Evolutionary conservation across 2,888 invertebrate species (phyloP).

Genomic region (Mimas tiliae): DNA sequence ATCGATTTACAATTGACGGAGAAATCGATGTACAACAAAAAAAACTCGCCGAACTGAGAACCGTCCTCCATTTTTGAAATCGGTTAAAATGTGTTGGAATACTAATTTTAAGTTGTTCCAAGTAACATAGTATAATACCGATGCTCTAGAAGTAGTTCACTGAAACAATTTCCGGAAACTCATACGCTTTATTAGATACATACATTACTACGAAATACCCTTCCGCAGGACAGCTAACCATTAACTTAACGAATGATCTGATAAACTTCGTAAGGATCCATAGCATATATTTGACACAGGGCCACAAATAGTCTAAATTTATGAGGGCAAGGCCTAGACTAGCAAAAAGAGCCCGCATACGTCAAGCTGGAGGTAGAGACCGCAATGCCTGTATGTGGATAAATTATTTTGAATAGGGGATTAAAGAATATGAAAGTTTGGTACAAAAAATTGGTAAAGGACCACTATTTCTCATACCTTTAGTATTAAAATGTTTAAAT

Average conservation of each 20-base stretch:
- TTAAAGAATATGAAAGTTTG: not conserved
- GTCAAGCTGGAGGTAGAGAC: not conserved
- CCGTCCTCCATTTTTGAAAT: too few species aligned
- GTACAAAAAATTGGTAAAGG: not conserved
- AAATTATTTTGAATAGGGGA: not conserved
- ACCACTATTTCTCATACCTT: too few species aligned
- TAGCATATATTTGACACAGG: constrained; percentile 12
- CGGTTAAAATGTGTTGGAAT: too few species aligned
- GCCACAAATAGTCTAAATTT: not conserved
- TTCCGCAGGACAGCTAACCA: constrained; percentile 2
- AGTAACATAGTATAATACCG: too few species aligned
- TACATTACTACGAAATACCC: not conserved
- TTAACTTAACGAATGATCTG: constrained; percentile 9
- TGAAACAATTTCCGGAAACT: too few species aligned
- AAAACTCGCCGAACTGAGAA: too few species aligned
- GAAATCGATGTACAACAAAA: too few species aligned
- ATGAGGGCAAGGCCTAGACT: constrained; percentile 1
- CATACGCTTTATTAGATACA: constrained; percentile 1
- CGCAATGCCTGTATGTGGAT: not conserved
- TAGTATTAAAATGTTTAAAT: too few species aligned
- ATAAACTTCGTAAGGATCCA: constrained; percentile 4
- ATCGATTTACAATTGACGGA: too few species aligned
- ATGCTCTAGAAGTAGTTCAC: too few species aligned
- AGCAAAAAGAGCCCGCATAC: not conserved
- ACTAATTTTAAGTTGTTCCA: too few species aligned